These are phyloP conservation scores for Lasioglossum morio DNA, from an alignment of 2,888 invertebrate species.

Conservation along the genomic window DNA sequence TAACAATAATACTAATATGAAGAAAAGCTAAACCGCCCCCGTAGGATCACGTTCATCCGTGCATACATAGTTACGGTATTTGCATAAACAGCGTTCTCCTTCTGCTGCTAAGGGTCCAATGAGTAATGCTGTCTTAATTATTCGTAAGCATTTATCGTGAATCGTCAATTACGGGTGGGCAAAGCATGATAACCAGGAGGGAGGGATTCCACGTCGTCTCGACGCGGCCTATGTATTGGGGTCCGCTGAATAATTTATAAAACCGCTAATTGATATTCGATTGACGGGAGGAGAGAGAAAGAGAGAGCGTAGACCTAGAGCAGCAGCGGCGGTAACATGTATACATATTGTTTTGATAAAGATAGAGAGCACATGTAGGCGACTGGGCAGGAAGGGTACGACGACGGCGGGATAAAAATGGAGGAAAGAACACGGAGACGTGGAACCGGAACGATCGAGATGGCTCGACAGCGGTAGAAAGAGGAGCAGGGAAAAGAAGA, in stretches of 20 bases:
- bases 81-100: conserved; percentile 13
- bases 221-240: conserved; percentile 28
- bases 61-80: not conserved
- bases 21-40: not conserved
- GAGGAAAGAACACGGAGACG: conserved; percentile 54
- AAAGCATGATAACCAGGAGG: conserved; percentile 3
- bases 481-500: conserved; percentile 1
- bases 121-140: conserved; percentile 53
- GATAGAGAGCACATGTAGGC: conserved; percentile 41
- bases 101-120: conserved; percentile 4
- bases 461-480: conserved; percentile 27
- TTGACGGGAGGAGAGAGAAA: conserved; percentile 10
- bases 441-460: conserved; percentile 55
- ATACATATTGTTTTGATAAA: conserved; percentile 59
- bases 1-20: not conserved
- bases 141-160: conserved; percentile 42
- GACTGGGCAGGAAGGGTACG: not conserved
- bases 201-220: conserved; percentile 28
- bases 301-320: conserved; percentile 10
- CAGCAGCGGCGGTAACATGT: conserved; percentile 29
- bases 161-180: conserved; percentile 50
- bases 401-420: conserved; percentile 40
- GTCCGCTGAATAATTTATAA: conserved; percentile 56
- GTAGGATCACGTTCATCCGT: not conserved
- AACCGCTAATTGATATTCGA: conserved; percentile 54